Percentiles rank a stretch among this genome's conserved stretches.
Conservation (phyloP, 2,888 invertebrate species). For the Boloria selene region DNA sequence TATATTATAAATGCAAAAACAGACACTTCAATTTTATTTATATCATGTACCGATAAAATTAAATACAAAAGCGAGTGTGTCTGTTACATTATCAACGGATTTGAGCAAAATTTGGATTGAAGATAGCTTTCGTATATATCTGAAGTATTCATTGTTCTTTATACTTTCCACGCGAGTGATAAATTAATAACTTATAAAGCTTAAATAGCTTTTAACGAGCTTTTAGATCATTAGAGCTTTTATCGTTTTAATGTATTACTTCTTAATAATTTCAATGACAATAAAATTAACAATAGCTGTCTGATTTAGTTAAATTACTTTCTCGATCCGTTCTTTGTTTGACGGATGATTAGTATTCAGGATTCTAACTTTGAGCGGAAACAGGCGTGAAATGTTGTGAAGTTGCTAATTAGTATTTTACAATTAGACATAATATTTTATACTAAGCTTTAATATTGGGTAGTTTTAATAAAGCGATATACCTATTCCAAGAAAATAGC, state of each 20-base stretch:
- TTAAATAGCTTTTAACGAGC: background rate
- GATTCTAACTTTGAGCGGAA: slow-evolving; percentile 10
- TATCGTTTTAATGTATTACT: background rate
- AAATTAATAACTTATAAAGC: slow-evolving; percentile 3
- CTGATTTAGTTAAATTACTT: slow-evolving; percentile 1
- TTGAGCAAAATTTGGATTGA: too few species aligned
- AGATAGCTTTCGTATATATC: background rate
- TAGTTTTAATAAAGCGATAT: too few species aligned
- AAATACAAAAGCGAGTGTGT: too few species aligned
- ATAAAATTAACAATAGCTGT: background rate
- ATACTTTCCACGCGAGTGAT: background rate
- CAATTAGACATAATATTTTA: too few species aligned
- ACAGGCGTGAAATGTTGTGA: background rate
- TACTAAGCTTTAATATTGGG: too few species aligned
- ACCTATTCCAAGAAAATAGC: too few species aligned
- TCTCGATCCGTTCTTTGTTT: background rate
- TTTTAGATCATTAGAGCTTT: slow-evolving; percentile 1
- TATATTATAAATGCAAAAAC: too few species aligned
- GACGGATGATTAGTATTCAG: slow-evolving; percentile 1
- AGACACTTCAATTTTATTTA: too few species aligned
- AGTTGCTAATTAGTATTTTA: background rate
- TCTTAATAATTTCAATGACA: background rate
- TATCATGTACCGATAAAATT: too few species aligned
- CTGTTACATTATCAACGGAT: too few species aligned
- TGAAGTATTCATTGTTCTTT: background rate